A percentile compares a stretch with the other conserved stretches of the same genome.
These are phyloP conservation scores for Morphnarchus princeps DNA, from an alignment of 2,113 vertebrate genomes.

Conservation along the genomic window DNA sequence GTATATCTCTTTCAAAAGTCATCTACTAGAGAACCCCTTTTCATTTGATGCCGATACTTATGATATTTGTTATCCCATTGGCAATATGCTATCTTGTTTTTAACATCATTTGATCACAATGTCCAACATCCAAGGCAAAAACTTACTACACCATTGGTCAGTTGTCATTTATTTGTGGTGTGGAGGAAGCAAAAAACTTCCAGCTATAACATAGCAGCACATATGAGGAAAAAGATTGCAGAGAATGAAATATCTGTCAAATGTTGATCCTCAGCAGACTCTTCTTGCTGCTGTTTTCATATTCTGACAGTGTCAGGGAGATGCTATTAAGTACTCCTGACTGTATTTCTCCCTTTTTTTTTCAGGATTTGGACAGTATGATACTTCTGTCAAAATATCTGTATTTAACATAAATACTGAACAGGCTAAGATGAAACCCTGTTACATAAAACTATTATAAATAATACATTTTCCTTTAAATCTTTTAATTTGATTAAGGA, in stretches of 20 bases:
- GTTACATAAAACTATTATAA: conserved; percentile 37
- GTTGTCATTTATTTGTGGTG: background rate
- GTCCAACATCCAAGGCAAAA: background rate
- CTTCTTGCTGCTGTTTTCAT: background rate
- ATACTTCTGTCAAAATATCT: background rate
- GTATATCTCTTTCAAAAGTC: background rate
- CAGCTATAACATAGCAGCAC: background rate
- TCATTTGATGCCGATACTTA: background rate
- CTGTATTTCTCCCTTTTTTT: background rate
- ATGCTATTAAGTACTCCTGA: background rate
- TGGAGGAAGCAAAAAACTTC: background rate
- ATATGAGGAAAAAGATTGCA: background rate
- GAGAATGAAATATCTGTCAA: background rate
- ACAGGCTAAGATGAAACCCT: background rate
- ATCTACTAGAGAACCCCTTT: background rate
- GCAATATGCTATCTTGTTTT: background rate
- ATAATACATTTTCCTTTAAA: conserved; percentile 33
- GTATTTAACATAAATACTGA: background rate
- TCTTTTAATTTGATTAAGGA: conserved; percentile 43
- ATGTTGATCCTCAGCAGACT: background rate
- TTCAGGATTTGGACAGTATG: background rate
- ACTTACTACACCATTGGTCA: background rate
- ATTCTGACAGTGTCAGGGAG: background rate
- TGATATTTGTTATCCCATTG: background rate
- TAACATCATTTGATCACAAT: background rate